phyloP scores from a whole-genome alignment of 2,888 invertebrate species.

The Idaea dimidiata region DNA sequence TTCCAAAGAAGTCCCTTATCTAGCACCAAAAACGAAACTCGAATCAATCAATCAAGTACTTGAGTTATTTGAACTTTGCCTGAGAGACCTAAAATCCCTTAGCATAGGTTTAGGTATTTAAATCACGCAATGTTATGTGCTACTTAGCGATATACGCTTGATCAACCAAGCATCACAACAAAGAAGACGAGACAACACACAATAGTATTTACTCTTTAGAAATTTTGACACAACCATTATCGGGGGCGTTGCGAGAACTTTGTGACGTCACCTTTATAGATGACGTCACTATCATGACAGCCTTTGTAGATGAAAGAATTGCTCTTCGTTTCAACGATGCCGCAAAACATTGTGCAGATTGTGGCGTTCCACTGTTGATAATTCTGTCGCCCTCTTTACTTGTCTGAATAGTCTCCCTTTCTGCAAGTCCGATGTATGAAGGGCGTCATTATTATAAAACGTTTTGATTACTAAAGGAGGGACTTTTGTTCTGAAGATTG shows the following conservation, averaged over 20 bases:
- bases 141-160: conserved; percentile 42
- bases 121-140: conserved; percentile 15
- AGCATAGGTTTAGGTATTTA: not conserved
- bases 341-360: conserved; percentile 18
- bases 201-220: conserved; percentile 36
- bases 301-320: conserved; percentile 40
- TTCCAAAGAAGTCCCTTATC: not conserved
- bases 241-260: conserved; percentile 15
- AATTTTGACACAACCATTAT: conserved; percentile 30
- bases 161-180: conserved; percentile 50
- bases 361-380: conserved; percentile 16
- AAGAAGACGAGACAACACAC: conserved; percentile 34
- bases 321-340: conserved; percentile 37
- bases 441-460: conserved; percentile 9
- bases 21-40: not conserved
- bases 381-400: conserved; percentile 21
- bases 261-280: conserved; percentile 31
- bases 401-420: conserved; percentile 14
- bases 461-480: conserved; percentile 8
- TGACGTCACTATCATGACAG: conserved; percentile 42
- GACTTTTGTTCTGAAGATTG: not conserved
- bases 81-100: not conserved
- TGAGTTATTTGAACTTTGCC: no score
- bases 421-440: conserved; percentile 12
- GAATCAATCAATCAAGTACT: not conserved